A percentile compares a stretch with the other conserved stretches of the same genome.
Evolutionary conservation across 2,113 vertebrate species (phyloP).

Genomic region (Benitochromis conjunctus): DNA sequence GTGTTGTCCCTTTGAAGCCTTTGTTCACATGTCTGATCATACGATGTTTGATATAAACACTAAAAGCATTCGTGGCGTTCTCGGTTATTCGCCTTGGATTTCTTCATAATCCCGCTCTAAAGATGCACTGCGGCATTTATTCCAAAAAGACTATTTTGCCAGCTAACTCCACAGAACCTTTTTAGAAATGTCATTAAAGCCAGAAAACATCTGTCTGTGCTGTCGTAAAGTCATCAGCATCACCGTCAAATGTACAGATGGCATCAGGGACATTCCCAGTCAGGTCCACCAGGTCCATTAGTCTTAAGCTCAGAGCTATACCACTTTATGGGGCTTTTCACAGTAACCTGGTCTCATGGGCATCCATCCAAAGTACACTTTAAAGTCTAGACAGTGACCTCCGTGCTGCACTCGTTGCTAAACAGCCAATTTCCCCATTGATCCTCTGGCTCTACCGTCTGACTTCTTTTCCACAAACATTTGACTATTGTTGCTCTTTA

Average conservation of each 20-base stretch:
- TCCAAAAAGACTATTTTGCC: not conserved
- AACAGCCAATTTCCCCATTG: constrained; percentile 43
- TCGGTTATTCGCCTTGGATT: not conserved
- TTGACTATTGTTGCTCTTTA: not conserved
- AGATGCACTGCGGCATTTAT: not conserved
- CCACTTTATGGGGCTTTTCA: constrained; percentile 56
- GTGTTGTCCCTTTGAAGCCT: constrained; percentile 41
- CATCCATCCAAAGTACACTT: constrained; percentile 62
- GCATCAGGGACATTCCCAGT: constrained; percentile 50
- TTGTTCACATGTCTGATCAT: not conserved
- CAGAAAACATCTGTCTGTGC: not conserved
- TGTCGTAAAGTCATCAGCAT: constrained; percentile 26
- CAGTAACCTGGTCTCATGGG: constrained; percentile 54
- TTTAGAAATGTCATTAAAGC: not conserved
- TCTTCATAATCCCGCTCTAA: not conserved
- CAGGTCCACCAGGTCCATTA: constrained; percentile 54
- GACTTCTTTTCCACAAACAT: not conserved
- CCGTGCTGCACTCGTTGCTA: constrained; percentile 38
- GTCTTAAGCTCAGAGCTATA: constrained; percentile 39
- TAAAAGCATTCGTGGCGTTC: not conserved
- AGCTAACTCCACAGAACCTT: not conserved
- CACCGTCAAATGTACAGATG: constrained; percentile 23
- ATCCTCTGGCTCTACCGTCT: constrained; percentile 11
- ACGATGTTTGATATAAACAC: not conserved
- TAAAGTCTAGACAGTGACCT: constrained; percentile 64